A percentile compares a stretch with the other conserved stretches of the same genome.
Conservation (phyloP, 2,888 invertebrate species). For the Phymatocera aterrima region DNA sequence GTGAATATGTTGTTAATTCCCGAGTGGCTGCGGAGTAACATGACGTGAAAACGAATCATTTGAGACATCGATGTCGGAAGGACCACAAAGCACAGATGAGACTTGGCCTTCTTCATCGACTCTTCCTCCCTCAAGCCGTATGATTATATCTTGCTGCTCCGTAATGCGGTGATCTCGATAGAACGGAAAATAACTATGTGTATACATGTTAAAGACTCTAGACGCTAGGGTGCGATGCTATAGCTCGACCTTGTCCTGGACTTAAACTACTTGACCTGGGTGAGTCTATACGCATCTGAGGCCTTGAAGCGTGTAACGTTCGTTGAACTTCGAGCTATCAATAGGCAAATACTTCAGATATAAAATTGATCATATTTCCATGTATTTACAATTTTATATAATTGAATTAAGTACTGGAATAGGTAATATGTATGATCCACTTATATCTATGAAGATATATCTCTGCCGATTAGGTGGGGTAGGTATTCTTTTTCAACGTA, state of each 20-base stretch:
- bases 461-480: too few relatives aligned
- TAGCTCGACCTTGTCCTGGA: not conserved
- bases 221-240: not conserved
- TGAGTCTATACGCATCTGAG: constrained; percentile 15
- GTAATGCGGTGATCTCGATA: constrained; percentile 38
- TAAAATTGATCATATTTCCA: not conserved
- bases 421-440: too few relatives aligned
- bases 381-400: not conserved
- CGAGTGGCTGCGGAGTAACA: too few relatives aligned
- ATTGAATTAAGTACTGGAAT: too few relatives aligned
- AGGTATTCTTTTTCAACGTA: too few relatives aligned
- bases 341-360: not conserved
- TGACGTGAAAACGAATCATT: not conserved
- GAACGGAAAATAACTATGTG: not conserved
- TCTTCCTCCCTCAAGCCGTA: not conserved
- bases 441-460: too few relatives aligned
- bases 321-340: not conserved
- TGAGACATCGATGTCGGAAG: too few relatives aligned
- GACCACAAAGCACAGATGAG: not conserved
- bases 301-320: not conserved
- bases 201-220: not conserved
- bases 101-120: constrained; percentile 33
- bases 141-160: constrained; percentile 7
- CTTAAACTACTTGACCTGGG: constrained; percentile 11
- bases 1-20: too few relatives aligned